phyloP scores from a whole-genome alignment of 2,888 invertebrate species.

The Melangyna quadrimaculata region DNA sequence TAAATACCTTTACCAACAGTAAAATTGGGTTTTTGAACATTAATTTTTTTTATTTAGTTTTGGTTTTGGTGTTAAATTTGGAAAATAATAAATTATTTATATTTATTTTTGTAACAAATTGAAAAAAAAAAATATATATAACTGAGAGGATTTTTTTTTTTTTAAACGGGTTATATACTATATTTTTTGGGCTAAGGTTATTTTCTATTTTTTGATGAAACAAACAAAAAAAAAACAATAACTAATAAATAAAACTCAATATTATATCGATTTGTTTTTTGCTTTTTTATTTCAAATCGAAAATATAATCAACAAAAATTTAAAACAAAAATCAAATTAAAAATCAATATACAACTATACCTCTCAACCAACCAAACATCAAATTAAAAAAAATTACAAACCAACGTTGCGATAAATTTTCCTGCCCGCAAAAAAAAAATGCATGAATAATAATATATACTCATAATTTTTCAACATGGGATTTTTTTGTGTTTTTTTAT shows the following conservation, averaged over 20 bases:
- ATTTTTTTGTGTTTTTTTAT: constrained; percentile 19
- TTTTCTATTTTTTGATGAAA: constrained; percentile 28
- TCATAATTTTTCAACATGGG: constrained; percentile 30
- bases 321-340: constrained; percentile 18
- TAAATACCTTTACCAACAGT: neutral
- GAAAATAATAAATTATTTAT: neutral
- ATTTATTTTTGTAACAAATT: neutral
- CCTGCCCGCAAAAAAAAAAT: constrained; percentile 33
- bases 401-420: neutral
- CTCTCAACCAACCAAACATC: constrained; percentile 1
- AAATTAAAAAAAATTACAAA: neutral
- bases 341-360: constrained; percentile 43
- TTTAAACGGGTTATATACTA: constrained; percentile 1
- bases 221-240: constrained; percentile 13
- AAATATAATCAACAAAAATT: constrained; percentile 52
- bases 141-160: neutral
- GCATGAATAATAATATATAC: constrained; percentile 37
- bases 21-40: constrained; percentile 49
- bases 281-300: constrained; percentile 72
- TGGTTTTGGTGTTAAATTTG: constrained; percentile 53
- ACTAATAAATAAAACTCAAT: constrained; percentile 48
- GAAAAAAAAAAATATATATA: too few relatives aligned
- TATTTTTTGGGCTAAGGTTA: constrained; percentile 28
- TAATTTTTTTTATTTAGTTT: constrained; percentile 31
- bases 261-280: constrained; percentile 71